Evolutionary conservation across 2,888 invertebrate genomes (phyloP), one percentile per base, ranked within the genome.

Genomic region (Lasioglossum villosulum): DNA sequence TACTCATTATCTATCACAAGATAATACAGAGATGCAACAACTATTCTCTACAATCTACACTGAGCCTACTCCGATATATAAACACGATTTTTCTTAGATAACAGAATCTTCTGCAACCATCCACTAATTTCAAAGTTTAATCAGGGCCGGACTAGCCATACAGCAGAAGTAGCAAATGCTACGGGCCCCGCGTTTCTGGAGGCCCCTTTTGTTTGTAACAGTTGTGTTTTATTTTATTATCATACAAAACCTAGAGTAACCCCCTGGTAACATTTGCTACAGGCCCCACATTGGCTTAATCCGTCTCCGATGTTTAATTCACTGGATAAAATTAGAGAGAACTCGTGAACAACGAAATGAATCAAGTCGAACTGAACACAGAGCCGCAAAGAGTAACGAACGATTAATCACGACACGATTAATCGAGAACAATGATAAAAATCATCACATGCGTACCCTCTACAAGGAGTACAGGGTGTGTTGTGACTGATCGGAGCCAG

Each of bases 401-500:
- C 14, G 16, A 66, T 66, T 5, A 16, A 39, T 34, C 56, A 6
- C 23, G 19, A 56, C 16, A 16, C 42, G 0, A 42, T 10, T 23
- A 10, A 34, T 59, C 16, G 8, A 27, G 14, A n/a, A 14, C 30
- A 45, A 73, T 52, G 0, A 42, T 45, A 56, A 37, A 52, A 80
- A 76, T 68, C 37, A 39, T 39, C 56, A 68, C 42, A 68, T 30
- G 86, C 89, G 19, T 92, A 93, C 92, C 92, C 90, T 83, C 86
- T 92, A 45, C 84, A 92, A 71, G 88, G 75, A 6, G 84, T 82
- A 48, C 84, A 89, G 37, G 90, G 52, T 68, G 16, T 8, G 19
- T 88, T 89, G 74, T 92, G 93, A 39, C 89, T 83, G 68, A 91
- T 83, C 10, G 92, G 85, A 4, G 91, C 77, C 34, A 92, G 87